A percentile compares a stretch with the other conserved stretches of the same genome.
Evolutionary conservation across 1,140 invertebrate genomes (phyloP).

Genomic region (Pygmarrhopalites habei): DNA sequence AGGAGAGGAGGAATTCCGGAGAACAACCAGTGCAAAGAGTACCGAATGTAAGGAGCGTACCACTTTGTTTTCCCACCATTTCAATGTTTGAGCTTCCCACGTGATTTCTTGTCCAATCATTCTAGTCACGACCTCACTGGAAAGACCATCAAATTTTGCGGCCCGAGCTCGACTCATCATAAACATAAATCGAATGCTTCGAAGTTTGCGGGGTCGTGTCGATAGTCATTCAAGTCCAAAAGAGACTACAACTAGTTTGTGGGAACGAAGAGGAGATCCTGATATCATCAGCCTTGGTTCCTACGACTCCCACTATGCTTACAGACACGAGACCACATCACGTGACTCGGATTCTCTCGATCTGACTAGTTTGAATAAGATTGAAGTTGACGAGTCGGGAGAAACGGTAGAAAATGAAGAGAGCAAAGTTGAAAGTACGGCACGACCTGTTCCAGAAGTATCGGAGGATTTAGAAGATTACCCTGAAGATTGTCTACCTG

Average conservation of each 20-base stretch:
- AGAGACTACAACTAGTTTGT: slow-evolving; percentile 31
- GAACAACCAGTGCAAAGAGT: background rate
- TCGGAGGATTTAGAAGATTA: slow-evolving; percentile 54
- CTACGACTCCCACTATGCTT: no score
- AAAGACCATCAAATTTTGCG: no score
- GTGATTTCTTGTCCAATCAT: no score
- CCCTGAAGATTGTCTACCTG: slow-evolving; percentile 87
- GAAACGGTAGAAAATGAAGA: slow-evolving; percentile 46
- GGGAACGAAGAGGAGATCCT: slow-evolving; percentile 35
- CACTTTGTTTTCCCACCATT: no score
- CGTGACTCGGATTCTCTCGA: no score
- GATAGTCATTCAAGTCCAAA: slow-evolving; percentile 28
- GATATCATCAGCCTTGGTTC: no score
- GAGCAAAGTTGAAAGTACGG: slow-evolving; percentile 41
- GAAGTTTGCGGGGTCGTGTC: background rate
- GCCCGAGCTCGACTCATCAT: no score
- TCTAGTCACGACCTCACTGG: no score
- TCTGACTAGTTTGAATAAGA: slow-evolving; percentile 29
- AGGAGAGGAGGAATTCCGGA: background rate
- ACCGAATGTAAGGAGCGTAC: no score
- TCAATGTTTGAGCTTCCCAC: no score
- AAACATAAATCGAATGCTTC: no score
- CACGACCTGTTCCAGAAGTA: background rate
- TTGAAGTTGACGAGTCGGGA: slow-evolving; percentile 10
- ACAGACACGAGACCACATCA: no score